Conservation (phyloP, 2,888 invertebrate genomes). For the Ctena decussata region DNA sequence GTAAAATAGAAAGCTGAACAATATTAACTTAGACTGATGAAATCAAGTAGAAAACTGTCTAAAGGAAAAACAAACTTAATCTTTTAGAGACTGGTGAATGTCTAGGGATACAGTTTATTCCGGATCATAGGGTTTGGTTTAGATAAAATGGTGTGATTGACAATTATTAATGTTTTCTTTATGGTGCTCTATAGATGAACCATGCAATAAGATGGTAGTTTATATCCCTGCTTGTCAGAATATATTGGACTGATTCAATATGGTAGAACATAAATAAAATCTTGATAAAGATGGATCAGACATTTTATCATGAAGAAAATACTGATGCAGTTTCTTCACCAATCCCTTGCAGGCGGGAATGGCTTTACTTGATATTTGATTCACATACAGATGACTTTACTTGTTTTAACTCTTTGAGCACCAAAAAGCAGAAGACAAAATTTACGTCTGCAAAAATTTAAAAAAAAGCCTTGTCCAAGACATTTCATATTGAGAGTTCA, state of each 20-base stretch:
- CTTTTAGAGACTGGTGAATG: background rate
- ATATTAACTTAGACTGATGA: background rate
- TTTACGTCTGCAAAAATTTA: too few relatives aligned
- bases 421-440: too few relatives aligned
- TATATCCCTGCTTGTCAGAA: slow-evolving; percentile 2
- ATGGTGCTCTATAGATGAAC: background rate
- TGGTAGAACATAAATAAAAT: background rate
- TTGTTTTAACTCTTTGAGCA: too few relatives aligned
- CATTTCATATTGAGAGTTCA: too few relatives aligned
- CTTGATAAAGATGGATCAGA: background rate
- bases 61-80: background rate
- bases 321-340: too few relatives aligned
- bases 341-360: background rate
- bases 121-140: background rate
- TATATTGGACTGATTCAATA: background rate
- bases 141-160: slow-evolving; percentile 3
- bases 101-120: background rate
- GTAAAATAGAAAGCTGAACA: background rate
- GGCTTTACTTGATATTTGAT: background rate
- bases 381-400: too few relatives aligned
- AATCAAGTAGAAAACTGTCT: background rate
- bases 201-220: slow-evolving; percentile 7
- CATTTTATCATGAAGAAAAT: background rate
- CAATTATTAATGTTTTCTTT: slow-evolving; percentile 14
- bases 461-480: too few relatives aligned